phyloP scores from a whole-genome alignment of 2,113 vertebrate genomes.

The Pelmatolapia mariae region DNA sequence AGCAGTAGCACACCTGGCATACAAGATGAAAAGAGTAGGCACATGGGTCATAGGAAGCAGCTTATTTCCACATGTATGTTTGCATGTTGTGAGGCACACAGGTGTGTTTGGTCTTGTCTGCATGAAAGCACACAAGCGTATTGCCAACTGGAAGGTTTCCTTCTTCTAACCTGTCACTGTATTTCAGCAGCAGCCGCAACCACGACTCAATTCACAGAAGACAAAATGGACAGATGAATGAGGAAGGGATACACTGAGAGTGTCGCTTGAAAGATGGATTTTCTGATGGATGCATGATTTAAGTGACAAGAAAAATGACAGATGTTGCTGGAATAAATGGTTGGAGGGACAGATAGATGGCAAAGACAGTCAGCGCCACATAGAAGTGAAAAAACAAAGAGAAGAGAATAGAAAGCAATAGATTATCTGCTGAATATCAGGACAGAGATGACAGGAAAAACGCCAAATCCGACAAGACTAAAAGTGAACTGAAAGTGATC shows the following conservation, averaged over 20 bases:
- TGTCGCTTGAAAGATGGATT: conserved; percentile 46
- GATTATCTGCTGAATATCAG: not conserved
- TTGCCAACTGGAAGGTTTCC: not conserved
- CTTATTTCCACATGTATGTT: not conserved
- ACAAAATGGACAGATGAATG: conserved; percentile 40
- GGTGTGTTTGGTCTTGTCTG: conserved; percentile 23
- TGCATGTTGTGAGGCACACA: not conserved
- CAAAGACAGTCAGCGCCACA: conserved; percentile 18
- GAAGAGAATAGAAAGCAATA: not conserved
- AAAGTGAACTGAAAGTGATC: not conserved
- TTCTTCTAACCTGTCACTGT: conserved; percentile 20
- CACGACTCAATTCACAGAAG: conserved; percentile 21
- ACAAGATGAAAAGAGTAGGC: not conserved
- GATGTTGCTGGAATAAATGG: conserved; percentile 40
- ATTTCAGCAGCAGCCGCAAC: conserved; percentile 19
- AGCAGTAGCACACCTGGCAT: not conserved
- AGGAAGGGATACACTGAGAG: conserved; percentile 7
- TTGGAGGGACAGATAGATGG: conserved; percentile 52
- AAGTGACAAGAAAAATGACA: conserved; percentile 58
- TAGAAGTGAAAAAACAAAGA: not conserved
- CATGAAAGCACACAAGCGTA: not conserved
- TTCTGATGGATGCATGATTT: conserved; percentile 49
- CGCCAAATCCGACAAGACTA: not conserved
- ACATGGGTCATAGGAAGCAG: conserved; percentile 26
- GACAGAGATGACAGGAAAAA: not conserved